Evolutionary conservation across 2,797 vertebrate genomes (phyloP).

Genomic region (Pangasius macronema): DNA sequence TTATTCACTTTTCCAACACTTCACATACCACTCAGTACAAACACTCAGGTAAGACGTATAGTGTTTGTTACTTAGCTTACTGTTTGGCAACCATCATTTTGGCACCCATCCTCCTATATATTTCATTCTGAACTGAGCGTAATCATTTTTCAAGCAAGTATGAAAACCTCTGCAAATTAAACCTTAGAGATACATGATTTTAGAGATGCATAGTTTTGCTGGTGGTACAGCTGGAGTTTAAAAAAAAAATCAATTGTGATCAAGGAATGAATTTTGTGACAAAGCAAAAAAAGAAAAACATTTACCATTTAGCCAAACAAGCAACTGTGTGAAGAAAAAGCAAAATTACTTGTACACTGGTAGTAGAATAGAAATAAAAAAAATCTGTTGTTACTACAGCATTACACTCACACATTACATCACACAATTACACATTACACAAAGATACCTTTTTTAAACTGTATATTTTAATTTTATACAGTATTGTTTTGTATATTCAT

Average conservation of each 20-base stretch:
- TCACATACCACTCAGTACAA: neutral
- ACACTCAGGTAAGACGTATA: neutral
- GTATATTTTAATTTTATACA: neutral
- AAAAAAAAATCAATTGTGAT: neutral
- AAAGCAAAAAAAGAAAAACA: neutral
- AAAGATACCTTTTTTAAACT: neutral
- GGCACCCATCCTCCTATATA: neutral
- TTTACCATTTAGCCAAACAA: neutral
- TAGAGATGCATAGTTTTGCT: neutral
- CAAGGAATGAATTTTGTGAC: neutral
- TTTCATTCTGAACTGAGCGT: neutral
- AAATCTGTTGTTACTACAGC: neutral
- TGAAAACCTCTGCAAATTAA: neutral
- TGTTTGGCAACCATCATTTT: neutral
- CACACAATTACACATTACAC: too few species aligned
- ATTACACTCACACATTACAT: neutral
- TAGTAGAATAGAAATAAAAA: neutral
- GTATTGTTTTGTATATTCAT: neutral
- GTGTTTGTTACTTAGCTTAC: neutral
- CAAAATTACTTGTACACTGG: neutral
- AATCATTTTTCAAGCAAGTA: neutral
- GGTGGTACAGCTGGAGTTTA: neutral
- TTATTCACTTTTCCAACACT: neutral
- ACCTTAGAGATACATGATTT: neutral
- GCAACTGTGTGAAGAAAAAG: neutral